These are phyloP conservation scores for Steromphala cineraria DNA, from an alignment of 2,888 invertebrate species.

Conservation along the genomic window DNA sequence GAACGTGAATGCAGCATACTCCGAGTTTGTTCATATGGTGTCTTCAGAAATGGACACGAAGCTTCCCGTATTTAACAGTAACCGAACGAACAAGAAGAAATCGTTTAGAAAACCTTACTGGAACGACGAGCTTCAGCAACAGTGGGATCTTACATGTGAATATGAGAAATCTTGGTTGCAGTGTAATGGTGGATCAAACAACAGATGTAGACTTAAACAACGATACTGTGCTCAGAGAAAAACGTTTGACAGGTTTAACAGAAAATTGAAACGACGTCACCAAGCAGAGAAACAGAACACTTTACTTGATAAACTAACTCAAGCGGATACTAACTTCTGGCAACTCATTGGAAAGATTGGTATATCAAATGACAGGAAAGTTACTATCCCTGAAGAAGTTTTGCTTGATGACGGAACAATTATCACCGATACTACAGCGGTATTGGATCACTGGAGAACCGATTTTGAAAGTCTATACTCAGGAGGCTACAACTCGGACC, in stretches of 20 bases:
- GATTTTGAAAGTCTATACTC: background rate
- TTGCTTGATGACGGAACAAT: background rate
- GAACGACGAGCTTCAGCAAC: no score
- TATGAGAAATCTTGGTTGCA: no score
- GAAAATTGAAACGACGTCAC: background rate
- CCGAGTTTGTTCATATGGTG: no score
- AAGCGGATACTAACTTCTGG: slow-evolving; percentile 13
- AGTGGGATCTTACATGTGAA: no score
- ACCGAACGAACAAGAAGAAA: no score
- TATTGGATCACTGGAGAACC: background rate
- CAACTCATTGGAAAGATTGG: slow-evolving; percentile 17
- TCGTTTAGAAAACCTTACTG: no score
- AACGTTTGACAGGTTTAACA: background rate
- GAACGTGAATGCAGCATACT: no score
- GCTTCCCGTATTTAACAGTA: no score
- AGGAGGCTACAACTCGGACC: background rate
- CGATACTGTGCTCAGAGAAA: background rate
- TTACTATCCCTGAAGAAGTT: slow-evolving; percentile 1
- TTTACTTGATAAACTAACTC: no score
- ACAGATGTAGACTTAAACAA: background rate
- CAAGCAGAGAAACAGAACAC: background rate
- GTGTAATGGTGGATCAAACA: no score
- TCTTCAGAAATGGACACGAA: no score
- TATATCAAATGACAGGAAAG: background rate
- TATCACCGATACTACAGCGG: background rate